Evolutionary conservation across 2,888 invertebrate genomes (phyloP).

Genomic region (Chromoteleia sp.): DNA sequence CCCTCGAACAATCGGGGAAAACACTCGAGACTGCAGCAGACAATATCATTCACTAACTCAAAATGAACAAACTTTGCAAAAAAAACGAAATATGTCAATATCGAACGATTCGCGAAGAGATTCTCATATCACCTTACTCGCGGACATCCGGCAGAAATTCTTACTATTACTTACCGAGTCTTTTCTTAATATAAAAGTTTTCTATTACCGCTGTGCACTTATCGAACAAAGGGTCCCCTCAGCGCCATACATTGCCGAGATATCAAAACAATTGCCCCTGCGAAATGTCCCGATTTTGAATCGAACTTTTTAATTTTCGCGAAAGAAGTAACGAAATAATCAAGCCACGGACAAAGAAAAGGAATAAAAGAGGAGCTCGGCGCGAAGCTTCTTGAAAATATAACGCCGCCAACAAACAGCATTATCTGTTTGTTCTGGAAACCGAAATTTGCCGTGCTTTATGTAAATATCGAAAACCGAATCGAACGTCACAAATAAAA

Average conservation of each 20-base stretch:
- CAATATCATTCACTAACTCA: slow-evolving; percentile 55
- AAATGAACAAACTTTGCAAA: slow-evolving; percentile 61
- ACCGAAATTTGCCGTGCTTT: slow-evolving; percentile 34
- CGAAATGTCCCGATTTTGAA: slow-evolving; percentile 20
- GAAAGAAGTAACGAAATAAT: not conserved
- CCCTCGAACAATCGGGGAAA: slow-evolving; percentile 28
- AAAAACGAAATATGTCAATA: slow-evolving; percentile 62
- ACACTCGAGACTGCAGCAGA: slow-evolving; percentile 30
- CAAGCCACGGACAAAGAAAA: too few species aligned
- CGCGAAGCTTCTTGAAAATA: slow-evolving; percentile 4
- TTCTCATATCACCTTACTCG: slow-evolving; percentile 37
- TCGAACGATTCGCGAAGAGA: slow-evolving; percentile 32
- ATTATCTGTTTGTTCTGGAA: slow-evolving; percentile 27
- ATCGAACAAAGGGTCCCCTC: slow-evolving; percentile 44
- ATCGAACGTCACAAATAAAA: not conserved
- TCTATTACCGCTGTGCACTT: slow-evolving; percentile 45
- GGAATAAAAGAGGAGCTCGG: too few species aligned
- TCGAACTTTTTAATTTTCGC: slow-evolving; percentile 53
- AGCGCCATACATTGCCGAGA: slow-evolving; percentile 42
- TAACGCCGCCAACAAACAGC: slow-evolving; percentile 19
- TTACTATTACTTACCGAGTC: slow-evolving; percentile 54
- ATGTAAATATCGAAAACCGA: slow-evolving; percentile 23
- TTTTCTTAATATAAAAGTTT: slow-evolving; percentile 66
- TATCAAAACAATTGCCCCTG: slow-evolving; percentile 57
- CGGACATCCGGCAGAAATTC: slow-evolving; percentile 42